Conservation (phyloP, 2,888 invertebrate genomes). For the Nymphalis c-album region DNA sequence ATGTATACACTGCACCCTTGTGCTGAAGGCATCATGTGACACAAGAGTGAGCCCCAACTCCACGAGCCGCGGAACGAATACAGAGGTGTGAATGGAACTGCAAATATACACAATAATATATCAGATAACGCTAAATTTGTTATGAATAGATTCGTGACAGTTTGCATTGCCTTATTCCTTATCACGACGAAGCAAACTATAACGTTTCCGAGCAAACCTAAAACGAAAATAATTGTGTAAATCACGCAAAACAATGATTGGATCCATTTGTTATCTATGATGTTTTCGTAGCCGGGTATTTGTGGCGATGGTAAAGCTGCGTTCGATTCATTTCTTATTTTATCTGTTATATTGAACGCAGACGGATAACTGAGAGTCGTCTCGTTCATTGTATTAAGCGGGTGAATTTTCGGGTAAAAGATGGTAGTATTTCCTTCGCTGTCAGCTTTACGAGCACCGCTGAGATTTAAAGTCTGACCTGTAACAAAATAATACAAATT, state of each 20-base stretch:
- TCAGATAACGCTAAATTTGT: constrained; percentile 97
- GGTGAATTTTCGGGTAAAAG: constrained; percentile 35
- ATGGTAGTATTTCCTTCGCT: constrained; percentile 57
- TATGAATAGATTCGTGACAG: constrained; percentile 98
- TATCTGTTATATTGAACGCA: constrained; percentile 50
- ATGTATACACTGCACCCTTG: constrained; percentile 98
- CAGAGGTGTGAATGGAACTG: constrained; percentile 97
- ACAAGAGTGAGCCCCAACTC: constrained; percentile 95
- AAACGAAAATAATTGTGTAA: constrained; percentile 92
- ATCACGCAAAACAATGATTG: constrained; percentile 88
- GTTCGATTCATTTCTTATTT: constrained; percentile 47
- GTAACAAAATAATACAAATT: constrained; percentile 68
- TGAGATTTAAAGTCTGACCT: constrained; percentile 61
- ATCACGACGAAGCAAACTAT: constrained; percentile 97
- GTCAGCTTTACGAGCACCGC: constrained; percentile 60
- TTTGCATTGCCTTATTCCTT: constrained; percentile 96
- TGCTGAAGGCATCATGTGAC: constrained; percentile 95
- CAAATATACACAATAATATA: constrained; percentile 94
- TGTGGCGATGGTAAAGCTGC: constrained; percentile 41
- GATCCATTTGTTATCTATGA: constrained; percentile 85
- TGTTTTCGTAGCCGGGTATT: constrained; percentile 62
- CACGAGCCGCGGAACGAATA: constrained; percentile 95
- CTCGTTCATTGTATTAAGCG: constrained; percentile 56
- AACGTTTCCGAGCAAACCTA: constrained; percentile 94
- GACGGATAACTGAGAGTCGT: constrained; percentile 48